Percentiles rank a stretch among this genome's conserved stretches.
These are phyloP conservation scores for Tethea ocularis DNA, from an alignment of 2,888 invertebrate genomes.

Conservation along the genomic window DNA sequence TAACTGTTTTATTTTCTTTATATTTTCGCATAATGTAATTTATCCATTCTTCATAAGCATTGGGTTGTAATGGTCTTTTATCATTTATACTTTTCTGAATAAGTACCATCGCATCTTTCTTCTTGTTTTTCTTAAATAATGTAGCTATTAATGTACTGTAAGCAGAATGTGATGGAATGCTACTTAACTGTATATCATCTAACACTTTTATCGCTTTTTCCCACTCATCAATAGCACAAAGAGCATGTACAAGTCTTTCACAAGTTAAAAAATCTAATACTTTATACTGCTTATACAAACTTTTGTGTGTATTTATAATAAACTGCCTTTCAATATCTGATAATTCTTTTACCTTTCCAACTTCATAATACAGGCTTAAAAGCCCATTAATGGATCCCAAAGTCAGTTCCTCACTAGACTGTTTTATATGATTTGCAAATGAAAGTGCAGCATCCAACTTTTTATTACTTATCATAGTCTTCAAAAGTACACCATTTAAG, in stretches of 20 bases:
- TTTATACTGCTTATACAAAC: conserved; percentile 79
- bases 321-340: conserved; percentile 75
- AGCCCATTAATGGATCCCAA: conserved; percentile 84
- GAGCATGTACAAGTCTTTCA: conserved; percentile 84
- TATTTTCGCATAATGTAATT: conserved; percentile 69
- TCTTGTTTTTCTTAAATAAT: conserved; percentile 84
- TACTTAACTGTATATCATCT: conserved; percentile 81
- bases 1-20: conserved; percentile 56
- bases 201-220: conserved; percentile 84
- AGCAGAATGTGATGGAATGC: conserved; percentile 68
- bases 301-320: conserved; percentile 79
- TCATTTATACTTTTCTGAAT: conserved; percentile 81
- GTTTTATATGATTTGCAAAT: conserved; percentile 83
- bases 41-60: conserved; percentile 82
- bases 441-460: conserved; percentile 80
- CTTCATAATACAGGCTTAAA: conserved; percentile 78
- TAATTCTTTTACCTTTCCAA: conserved; percentile 51
- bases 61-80: conserved; percentile 67
- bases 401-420: conserved; percentile 75
- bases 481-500: conserved; percentile 85
- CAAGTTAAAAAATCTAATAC: conserved; percentile 84
- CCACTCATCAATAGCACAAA: conserved; percentile 87
- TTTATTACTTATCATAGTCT: conserved; percentile 68
- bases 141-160: conserved; percentile 83
- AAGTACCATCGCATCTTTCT: conserved; percentile 84